These are phyloP conservation scores for Isotomurus palustris DNA, from an alignment of 2,888 invertebrate genomes.

Conservation along the genomic window DNA sequence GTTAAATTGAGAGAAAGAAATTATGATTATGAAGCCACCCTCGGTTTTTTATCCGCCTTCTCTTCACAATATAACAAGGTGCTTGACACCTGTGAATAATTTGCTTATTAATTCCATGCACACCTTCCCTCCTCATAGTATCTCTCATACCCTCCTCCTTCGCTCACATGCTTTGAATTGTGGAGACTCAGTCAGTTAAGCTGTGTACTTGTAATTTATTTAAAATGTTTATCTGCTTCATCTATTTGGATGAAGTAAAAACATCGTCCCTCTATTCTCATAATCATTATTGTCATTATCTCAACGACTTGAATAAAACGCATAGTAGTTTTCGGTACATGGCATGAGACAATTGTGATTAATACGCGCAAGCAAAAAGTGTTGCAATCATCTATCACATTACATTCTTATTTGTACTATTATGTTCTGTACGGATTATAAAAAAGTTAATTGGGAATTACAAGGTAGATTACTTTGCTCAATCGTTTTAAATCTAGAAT, in stretches of 20 bases:
- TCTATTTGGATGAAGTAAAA: no score
- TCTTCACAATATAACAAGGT: constrained; percentile 43
- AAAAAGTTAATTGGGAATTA: constrained; percentile 44
- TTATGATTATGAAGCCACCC: constrained; percentile 14
- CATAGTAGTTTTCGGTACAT: no score
- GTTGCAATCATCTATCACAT: no score
- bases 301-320: no score
- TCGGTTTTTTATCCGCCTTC: constrained; percentile 17
- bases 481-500: constrained; percentile 32
- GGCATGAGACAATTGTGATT: no score
- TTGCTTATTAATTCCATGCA: constrained; percentile 46
- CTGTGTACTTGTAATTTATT: constrained; percentile 14
- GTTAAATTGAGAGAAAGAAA: constrained; percentile 19
- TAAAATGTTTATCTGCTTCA: constrained; percentile 8
- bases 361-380: no score
- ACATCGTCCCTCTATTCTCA: no score
- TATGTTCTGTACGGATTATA: no score
- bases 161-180: constrained; percentile 7
- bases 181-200: background rate
- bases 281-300: no score
- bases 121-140: no score
- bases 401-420: no score
- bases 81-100: constrained; percentile 46
- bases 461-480: constrained; percentile 38
- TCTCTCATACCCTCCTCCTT: no score